These are phyloP conservation scores for Hermaeophaga mercurialis DNA, from an alignment of 2,888 invertebrate genomes.

Conservation along the genomic window DNA sequence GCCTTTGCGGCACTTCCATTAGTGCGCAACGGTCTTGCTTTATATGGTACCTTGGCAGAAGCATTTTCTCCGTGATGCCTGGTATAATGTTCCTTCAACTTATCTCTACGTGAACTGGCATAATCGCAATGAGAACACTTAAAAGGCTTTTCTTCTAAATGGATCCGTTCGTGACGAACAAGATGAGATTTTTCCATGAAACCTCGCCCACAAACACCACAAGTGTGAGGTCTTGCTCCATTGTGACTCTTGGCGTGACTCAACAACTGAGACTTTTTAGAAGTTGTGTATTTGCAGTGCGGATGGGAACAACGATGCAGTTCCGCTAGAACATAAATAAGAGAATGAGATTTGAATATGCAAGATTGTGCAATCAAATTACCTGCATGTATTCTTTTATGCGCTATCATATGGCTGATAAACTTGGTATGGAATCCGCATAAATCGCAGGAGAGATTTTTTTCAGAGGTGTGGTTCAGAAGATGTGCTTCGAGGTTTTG, in stretches of 20 bases:
- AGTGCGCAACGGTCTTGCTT: slow-evolving; percentile 57
- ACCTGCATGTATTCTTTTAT: slow-evolving; percentile 68
- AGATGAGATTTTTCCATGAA: slow-evolving; percentile 73
- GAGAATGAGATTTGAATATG: too few species aligned
- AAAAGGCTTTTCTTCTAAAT: slow-evolving; percentile 67
- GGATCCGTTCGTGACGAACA: slow-evolving; percentile 69
- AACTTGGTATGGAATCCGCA: slow-evolving; percentile 72
- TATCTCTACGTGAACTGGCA: slow-evolving; percentile 67
- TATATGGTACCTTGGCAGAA: slow-evolving; percentile 61
- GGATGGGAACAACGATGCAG: slow-evolving; percentile 67
- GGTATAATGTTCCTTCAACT: slow-evolving; percentile 65
- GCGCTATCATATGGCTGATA: slow-evolving; percentile 68
- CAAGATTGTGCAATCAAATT: slow-evolving; percentile 21
- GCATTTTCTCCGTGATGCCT: slow-evolving; percentile 61
- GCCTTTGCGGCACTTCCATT: slow-evolving; percentile 41
- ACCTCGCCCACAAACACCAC: slow-evolving; percentile 64
- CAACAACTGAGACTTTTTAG: slow-evolving; percentile 68
- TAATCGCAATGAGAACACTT: slow-evolving; percentile 70
- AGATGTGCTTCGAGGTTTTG: slow-evolving; percentile 65
- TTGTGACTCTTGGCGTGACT: slow-evolving; percentile 70
- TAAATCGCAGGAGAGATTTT: slow-evolving; percentile 67
- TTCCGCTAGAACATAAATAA: slow-evolving; percentile 55
- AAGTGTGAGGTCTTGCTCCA: slow-evolving; percentile 58
- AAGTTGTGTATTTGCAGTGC: slow-evolving; percentile 66
- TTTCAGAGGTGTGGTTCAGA: slow-evolving; percentile 61